phyloP scores from a whole-genome alignment of 2,888 invertebrate species.

The Drosophila tripunctata region DNA sequence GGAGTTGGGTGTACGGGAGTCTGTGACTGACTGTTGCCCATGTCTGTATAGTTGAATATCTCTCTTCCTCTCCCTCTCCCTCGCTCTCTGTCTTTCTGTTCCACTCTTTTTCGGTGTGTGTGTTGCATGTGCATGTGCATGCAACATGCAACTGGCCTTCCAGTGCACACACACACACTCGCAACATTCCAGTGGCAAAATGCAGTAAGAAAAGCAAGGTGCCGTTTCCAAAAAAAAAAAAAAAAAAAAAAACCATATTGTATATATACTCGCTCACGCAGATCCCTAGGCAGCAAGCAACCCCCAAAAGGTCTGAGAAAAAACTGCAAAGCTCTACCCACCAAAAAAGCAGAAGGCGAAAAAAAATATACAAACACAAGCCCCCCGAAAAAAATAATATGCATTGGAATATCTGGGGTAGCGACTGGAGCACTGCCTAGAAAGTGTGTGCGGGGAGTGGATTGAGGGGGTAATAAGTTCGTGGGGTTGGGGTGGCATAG shows the following conservation, averaged over 20 bases:
- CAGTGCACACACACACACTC: constrained; percentile 20
- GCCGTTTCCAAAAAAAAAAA: constrained; percentile 27
- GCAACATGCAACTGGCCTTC: constrained; percentile 70
- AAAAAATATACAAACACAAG: constrained; percentile 8
- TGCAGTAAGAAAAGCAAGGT: constrained; percentile 52
- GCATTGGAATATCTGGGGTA: constrained; percentile 51
- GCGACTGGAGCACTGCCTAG: no score
- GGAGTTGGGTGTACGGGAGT: no score
- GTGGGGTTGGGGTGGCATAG: no score
- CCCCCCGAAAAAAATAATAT: constrained; percentile 44
- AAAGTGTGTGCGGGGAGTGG: no score
- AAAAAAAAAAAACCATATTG: background rate
- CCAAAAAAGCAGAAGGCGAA: background rate
- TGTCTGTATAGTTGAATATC: background rate
- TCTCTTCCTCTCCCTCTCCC: background rate
- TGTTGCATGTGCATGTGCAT: constrained; percentile 18
- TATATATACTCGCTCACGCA: background rate
- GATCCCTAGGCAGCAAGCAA: constrained; percentile 15
- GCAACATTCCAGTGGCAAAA: constrained; percentile 43
- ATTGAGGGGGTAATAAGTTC: no score
- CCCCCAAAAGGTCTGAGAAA: constrained; percentile 26
- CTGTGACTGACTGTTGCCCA: constrained; percentile 5
- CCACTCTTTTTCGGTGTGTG: no score
- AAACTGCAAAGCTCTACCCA: constrained; percentile 4
- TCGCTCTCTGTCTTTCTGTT: background rate